phyloP scores from a whole-genome alignment of 2,888 invertebrate species.

The Asteroscopus sphinx region DNA sequence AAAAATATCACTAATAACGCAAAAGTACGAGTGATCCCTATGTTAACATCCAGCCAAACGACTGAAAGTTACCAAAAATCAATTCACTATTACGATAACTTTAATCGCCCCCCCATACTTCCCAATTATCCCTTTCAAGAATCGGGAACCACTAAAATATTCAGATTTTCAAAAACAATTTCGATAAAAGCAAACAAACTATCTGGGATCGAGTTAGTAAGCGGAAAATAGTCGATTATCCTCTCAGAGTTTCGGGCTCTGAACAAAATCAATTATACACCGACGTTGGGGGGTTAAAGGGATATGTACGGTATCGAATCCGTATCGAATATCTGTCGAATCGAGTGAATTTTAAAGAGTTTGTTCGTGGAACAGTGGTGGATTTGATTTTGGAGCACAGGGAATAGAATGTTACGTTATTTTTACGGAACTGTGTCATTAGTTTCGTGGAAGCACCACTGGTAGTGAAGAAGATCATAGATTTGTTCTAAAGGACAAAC shows the following conservation, averaged over 20 bases:
- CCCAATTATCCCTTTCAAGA: slow-evolving; percentile 28
- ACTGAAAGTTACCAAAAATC: neutral
- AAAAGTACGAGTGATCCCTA: neutral
- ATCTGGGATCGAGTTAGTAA: slow-evolving; percentile 52
- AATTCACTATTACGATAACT: slow-evolving; percentile 3
- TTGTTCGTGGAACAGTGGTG: slow-evolving; percentile 4
- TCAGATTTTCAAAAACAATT: slow-evolving; percentile 48
- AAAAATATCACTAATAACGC: too few species aligned
- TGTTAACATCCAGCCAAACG: neutral
- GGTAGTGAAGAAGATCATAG: too few species aligned
- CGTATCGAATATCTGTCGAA: slow-evolving; percentile 50
- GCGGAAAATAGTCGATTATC: slow-evolving; percentile 66
- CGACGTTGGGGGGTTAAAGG: slow-evolving; percentile 46
- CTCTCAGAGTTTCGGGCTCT: slow-evolving; percentile 51
- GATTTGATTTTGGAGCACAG: slow-evolving; percentile 15
- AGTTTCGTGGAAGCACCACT: neutral
- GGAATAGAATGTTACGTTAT: neutral
- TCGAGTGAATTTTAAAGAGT: slow-evolving; percentile 34
- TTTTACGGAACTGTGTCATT: neutral
- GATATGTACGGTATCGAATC: slow-evolving; percentile 44
- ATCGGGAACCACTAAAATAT: slow-evolving; percentile 40
- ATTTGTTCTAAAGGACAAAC: too few species aligned
- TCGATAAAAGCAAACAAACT: slow-evolving; percentile 55
- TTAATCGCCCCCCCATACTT: slow-evolving; percentile 10
- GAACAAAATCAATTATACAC: slow-evolving; percentile 67